Conservation (phyloP, 2,797 vertebrate genomes). For the Sphenopsis melanotis region DNA sequence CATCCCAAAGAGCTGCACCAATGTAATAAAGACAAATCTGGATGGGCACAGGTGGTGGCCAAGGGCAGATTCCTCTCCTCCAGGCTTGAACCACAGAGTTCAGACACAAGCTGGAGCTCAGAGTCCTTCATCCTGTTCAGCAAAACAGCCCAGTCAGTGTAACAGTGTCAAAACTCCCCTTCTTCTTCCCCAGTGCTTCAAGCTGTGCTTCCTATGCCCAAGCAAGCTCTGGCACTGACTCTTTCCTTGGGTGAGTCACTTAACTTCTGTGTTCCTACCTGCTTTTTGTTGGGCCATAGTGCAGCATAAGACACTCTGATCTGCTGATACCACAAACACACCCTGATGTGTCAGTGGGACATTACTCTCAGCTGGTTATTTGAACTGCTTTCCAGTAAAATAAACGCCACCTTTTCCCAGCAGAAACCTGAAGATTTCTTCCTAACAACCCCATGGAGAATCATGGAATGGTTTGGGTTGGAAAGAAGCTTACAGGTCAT, state of each 20-base stretch:
- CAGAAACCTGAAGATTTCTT: background rate
- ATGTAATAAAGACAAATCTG: background rate
- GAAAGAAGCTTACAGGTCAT: background rate
- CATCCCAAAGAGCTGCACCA: background rate
- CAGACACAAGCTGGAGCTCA: background rate
- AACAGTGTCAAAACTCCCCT: background rate
- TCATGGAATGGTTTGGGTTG: background rate
- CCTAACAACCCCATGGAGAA: background rate
- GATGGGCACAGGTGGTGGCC: background rate
- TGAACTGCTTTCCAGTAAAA: background rate
- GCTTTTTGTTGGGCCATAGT: background rate
- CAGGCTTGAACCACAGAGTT: background rate
- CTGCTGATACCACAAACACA: background rate
- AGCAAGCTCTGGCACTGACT: background rate
- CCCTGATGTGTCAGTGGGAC: background rate
- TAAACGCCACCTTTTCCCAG: background rate
- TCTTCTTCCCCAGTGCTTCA: background rate
- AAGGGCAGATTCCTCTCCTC: background rate
- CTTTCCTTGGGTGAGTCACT: background rate
- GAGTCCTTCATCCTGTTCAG: background rate
- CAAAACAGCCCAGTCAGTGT: background rate
- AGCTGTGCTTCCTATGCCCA: background rate
- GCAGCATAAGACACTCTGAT: background rate
- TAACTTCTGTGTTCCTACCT: background rate
- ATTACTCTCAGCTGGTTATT: background rate